Percentiles rank a stretch among this genome's conserved stretches.
Conservation (phyloP, 2,113 vertebrate species). For the Indri indri region DNA sequence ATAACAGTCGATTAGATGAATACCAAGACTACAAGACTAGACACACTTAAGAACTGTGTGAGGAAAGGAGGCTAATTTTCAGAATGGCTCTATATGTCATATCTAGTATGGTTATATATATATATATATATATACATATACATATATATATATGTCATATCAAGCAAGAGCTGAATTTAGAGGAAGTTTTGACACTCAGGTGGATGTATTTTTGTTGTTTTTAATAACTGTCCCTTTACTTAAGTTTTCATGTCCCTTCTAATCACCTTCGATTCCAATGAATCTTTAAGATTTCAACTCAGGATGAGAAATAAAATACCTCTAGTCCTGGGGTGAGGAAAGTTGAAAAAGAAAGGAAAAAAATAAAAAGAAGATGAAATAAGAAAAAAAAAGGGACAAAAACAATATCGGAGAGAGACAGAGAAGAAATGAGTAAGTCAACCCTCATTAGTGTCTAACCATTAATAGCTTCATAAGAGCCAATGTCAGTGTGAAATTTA, state of each 20-base stretch:
- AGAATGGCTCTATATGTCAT: neutral
- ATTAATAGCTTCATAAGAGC: neutral
- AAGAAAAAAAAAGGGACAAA: neutral
- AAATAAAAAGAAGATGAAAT: neutral
- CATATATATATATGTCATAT: too few relatives aligned
- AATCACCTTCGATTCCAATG: neutral
- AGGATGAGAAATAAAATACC: neutral
- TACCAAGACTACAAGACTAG: neutral
- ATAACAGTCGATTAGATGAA: neutral
- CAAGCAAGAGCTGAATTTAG: neutral
- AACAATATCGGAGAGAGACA: neutral
- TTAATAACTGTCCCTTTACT: neutral
- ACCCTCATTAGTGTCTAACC: neutral
- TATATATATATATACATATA: too few relatives aligned
- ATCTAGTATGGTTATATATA: neutral
- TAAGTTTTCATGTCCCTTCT: neutral
- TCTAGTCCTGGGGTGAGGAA: neutral
- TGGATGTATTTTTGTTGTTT: neutral
- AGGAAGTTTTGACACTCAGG: neutral
- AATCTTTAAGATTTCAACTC: neutral
- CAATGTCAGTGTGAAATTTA: neutral
- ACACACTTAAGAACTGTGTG: neutral
- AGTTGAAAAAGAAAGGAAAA: neutral
- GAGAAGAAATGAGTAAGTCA: neutral
- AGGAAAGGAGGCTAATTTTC: neutral